Conservation (phyloP, 2,113 vertebrate species). For the Prietella phreatophila region DNA sequence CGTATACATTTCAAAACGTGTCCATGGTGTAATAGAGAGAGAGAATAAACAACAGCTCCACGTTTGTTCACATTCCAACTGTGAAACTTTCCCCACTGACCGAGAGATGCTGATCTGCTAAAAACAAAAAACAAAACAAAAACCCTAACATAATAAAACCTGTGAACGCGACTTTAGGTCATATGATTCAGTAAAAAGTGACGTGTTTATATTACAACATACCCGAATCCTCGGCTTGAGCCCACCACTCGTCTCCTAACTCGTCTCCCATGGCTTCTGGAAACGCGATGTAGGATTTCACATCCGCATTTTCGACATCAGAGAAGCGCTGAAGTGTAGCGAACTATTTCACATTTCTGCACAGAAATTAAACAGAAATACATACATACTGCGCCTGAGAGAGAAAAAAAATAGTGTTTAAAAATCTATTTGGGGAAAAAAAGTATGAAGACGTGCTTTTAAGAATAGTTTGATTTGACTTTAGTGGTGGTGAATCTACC, state of each 20-base stretch:
- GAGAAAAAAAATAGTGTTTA: not conserved
- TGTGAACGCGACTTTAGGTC: not conserved
- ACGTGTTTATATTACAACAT: not conserved
- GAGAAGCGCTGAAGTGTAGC: too few species aligned
- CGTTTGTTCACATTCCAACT: not conserved
- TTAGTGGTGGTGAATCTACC: not conserved
- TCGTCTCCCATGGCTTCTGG: constrained; percentile 48
- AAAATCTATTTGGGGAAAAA: too few species aligned
- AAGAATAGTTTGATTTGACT: not conserved
- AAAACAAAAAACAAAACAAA: too few species aligned
- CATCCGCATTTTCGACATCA: constrained; percentile 12
- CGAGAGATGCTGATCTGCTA: too few species aligned
- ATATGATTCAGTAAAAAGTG: not conserved
- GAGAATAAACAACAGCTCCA: not conserved
- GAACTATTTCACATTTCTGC: not conserved
- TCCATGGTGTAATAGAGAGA: not conserved
- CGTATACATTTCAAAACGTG: not conserved
- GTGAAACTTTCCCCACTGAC: not conserved
- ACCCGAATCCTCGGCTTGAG: constrained; percentile 40
- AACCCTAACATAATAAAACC: not conserved
- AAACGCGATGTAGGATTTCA: not conserved
- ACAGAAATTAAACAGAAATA: not conserved
- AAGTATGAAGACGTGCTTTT: not conserved
- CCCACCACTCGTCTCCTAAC: constrained; percentile 56
- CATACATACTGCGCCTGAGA: not conserved